These are phyloP conservation scores for Malurus cyaneus DNA, from an alignment of 2,113 vertebrate genomes.

Conservation along the genomic window DNA sequence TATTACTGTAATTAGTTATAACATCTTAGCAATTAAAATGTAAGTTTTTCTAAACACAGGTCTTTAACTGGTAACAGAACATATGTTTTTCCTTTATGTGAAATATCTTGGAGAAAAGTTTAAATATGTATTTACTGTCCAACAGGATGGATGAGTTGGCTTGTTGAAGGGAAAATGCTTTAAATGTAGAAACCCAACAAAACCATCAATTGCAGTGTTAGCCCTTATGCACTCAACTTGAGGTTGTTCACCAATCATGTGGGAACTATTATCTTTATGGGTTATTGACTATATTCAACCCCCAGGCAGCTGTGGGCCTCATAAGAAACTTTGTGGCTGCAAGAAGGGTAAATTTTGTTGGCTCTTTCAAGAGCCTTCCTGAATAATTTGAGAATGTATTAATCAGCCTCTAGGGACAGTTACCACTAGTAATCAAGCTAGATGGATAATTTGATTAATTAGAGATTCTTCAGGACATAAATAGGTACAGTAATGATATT, in stretches of 20 bases:
- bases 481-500: constrained; percentile 8
- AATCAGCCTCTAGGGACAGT: constrained; percentile 56
- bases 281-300: constrained; percentile 59
- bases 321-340: constrained; percentile 44
- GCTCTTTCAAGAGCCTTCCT: constrained; percentile 51
- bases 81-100: not conserved
- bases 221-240: constrained; percentile 27
- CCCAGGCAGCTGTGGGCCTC: constrained; percentile 13
- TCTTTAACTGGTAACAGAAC: not conserved
- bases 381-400: constrained; percentile 62
- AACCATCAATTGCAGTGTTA: constrained; percentile 24
- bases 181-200: constrained; percentile 33
- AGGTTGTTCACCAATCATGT: constrained; percentile 37
- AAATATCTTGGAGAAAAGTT: not conserved
- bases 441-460: constrained; percentile 58
- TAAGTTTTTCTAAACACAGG: not conserved
- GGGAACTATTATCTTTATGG: constrained; percentile 67
- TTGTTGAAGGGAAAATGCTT: constrained; percentile 19
- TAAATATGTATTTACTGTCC: constrained; percentile 26
- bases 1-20: not conserved
- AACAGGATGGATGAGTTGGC: constrained; percentile 29
- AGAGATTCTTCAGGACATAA: constrained; percentile 13
- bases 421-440: constrained; percentile 31
- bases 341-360: constrained; percentile 43
- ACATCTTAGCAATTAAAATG: not conserved